Conservation (phyloP, 92 coral and sea anemone species). For the Porites lobata region DNA sequence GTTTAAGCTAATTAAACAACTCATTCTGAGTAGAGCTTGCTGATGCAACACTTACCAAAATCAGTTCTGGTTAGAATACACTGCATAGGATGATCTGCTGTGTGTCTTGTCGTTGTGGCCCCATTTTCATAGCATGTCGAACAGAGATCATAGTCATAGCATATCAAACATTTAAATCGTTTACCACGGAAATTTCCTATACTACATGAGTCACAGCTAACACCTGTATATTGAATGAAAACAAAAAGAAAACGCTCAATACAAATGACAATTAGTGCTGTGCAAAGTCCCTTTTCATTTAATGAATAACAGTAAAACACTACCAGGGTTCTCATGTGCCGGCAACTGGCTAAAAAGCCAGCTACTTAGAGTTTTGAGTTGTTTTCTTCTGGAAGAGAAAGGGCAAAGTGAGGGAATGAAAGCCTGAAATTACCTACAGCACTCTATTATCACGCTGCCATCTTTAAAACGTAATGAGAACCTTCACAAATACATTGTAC, state of each 20-base stretch:
- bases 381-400: no score
- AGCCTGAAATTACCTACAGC: no score
- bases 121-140: conserved; percentile 98
- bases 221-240: conserved; percentile 71
- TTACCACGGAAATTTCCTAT: conserved; percentile 98
- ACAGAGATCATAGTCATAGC: conserved; percentile 98
- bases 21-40: no score
- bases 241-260: background rate
- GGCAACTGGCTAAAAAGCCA: no score
- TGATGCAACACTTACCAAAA: conserved; percentile 80
- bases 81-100: conserved; percentile 99
- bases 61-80: conserved; percentile 97
- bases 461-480: no score
- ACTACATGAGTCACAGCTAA: conserved; percentile 98
- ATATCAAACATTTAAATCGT: conserved; percentile 95
- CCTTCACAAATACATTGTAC: no score
- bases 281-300: background rate
- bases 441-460: no score
- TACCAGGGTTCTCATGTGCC: no score
- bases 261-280: background rate
- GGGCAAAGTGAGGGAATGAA: no score
- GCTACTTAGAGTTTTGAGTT: no score
- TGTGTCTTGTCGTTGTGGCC: conserved; percentile 95
- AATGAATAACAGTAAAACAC: no score
- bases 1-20: no score